Base-by-base conservation (phyloP, 2,888 invertebrate species). In the Loripinus fragilis region DNA sequence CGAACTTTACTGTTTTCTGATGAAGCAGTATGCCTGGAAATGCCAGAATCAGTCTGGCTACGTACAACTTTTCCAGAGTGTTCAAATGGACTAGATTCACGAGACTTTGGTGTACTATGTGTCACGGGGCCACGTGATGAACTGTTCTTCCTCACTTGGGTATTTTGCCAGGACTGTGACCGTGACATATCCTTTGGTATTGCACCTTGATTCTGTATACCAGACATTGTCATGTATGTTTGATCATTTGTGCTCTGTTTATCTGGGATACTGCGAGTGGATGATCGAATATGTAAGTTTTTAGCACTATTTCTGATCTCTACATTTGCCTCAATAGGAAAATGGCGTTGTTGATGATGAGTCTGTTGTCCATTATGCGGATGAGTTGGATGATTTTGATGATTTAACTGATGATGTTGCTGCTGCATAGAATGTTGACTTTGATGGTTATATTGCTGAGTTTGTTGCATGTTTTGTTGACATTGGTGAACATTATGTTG, bases 11-110 rank as follows among this genome's bases (percentile, higher is more conserved):
- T 23, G 71, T 67, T 74, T 3, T 42, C 45, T 25, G 42, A 50
- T n/a, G n/a, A n/a, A n/a, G n/a, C n/a, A 15, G 69, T 42, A 70
- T 67, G 71, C 2, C 76, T 45, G 35, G 68, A 71, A 3, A 77
- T 68, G 17, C 64, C 75, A 35, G 74, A 45, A 68, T 86, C 86
- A 23, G 85, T 85, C 33, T 81, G 81, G 74, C 85, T 85, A 50
- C 83, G 81, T 10, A 81, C 72, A 33, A 85, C 67, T 45, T 70
- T 60, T 69, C 64, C 55, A 33, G 75, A 69, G 35, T 64, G 45
- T 67, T 80, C 77, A 70, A 78, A 85, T n/a, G 88, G 88, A 82
- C 86, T 87, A 68, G 83, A 85, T 64, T 86, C 86, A 33, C 78
- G 41, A 0, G 86, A 85, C 77, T 87, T 87, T 50, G 85, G 83